A percentile compares a stretch with the other conserved stretches of the same genome.
Evolutionary conservation across 2,113 vertebrate genomes (phyloP).

Genomic region (Vidua macroura): DNA sequence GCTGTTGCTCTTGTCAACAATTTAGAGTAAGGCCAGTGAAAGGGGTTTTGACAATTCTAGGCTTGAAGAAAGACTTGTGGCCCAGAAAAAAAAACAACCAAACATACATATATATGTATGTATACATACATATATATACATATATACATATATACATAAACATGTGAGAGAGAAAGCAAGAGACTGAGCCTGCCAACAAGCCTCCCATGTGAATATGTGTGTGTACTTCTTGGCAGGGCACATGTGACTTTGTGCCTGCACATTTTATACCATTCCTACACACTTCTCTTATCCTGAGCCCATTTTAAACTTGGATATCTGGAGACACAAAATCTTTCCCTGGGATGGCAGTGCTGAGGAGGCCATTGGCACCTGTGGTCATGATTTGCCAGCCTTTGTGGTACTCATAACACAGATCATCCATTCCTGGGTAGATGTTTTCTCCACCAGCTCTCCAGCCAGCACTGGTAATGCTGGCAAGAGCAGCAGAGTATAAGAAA

Average conservation of each 20-base stretch:
- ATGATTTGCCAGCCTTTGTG: not conserved
- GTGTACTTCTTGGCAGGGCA: not conserved
- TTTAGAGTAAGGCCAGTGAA: not conserved
- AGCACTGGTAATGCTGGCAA: not conserved
- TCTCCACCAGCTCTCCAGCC: not conserved
- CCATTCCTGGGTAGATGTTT: not conserved
- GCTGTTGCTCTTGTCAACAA: not conserved
- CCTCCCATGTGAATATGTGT: not conserved
- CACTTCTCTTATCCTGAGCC: not conserved
- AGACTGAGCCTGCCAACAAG: not conserved
- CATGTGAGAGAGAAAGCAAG: constrained; percentile 17
- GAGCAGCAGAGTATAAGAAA: not conserved
- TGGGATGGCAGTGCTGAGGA: not conserved
- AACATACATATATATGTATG: not conserved
- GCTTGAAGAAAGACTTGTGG: constrained; percentile 2
- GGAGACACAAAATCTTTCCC: not conserved
- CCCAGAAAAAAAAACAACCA: not conserved
- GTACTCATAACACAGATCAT: accelerated
- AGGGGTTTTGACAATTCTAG: not conserved
- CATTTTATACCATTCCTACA: not conserved
- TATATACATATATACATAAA: not conserved
- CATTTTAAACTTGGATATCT: not conserved
- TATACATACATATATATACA: not conserved
- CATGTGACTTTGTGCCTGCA: not conserved
- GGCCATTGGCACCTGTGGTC: accelerated